Base-by-base conservation (phyloP, 1,140 invertebrate genomes). In the Fopius arisanus region DNA sequence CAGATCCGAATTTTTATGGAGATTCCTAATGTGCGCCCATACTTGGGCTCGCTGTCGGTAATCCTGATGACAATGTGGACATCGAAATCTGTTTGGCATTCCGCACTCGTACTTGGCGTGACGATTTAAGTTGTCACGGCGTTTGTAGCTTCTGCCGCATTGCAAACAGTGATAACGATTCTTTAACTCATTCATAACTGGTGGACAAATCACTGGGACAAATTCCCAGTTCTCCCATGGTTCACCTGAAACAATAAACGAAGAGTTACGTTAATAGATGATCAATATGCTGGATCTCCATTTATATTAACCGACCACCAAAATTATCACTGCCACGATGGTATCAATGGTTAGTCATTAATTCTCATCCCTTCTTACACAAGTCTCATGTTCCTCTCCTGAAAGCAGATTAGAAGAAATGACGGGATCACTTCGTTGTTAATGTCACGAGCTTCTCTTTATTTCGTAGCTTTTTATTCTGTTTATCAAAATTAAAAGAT, bases 71-170 rank as follows among this genome's bases (percentile, higher is more conserved):
- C 90, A 91, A 67, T 89, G 84, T 0, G 90, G 89, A 67, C 90
- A 91, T 41, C 86, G 79, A 74, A 91, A 91, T 74, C 89, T 83
- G 21, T 89, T 88, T 26, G 87, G 84, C 1, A 86, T 86, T 6
- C 90, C 90, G 77, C 91, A 91, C 78, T 91, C 90, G 78, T 89
- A 91, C 70, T 88, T 89, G 74, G 88, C 85, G 82, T 92, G 91
- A 1, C 89, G 86, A 28, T 84, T 86, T 81, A 88, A 82, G 78
- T 87, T 87, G n/a, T 89, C 88, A 23, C 87, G 88, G 23, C 90
- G 88, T 66, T 90, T 91, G 78, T 91, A 91, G n/a, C 87, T 88
- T 16, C 89, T 84, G 10, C 79, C 81, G 77, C 90, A 91, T 51
- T 87, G 86, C 0, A 86, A 84, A 75, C 90, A 91, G 0, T 73